Conservation (phyloP, 2,797 vertebrate species). For the Hoplostethus atlanticus region DNA sequence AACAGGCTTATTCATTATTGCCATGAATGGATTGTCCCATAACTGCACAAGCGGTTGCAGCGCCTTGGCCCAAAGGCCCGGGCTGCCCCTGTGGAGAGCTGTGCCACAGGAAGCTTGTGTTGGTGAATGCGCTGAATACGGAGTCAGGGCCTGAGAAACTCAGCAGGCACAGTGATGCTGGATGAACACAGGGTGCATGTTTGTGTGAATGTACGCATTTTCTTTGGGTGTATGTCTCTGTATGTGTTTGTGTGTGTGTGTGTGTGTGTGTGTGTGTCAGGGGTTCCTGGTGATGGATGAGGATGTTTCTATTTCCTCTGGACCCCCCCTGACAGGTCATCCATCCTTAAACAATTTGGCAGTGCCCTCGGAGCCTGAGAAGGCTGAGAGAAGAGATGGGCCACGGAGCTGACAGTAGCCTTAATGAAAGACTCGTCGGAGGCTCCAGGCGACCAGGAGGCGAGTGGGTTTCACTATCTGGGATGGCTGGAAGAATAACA, state of each 20-base stretch:
- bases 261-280: conserved; percentile 27
- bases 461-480: conserved; percentile 57
- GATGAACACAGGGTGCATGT: conserved; percentile 28
- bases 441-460: conserved; percentile 64
- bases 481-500: conserved; percentile 71
- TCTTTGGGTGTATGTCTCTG: conserved; percentile 50
- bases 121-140: conserved; percentile 49
- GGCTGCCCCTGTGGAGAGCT: conserved; percentile 31
- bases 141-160: conserved; percentile 54
- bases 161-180: conserved; percentile 48
- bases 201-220: conserved; percentile 48
- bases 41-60: conserved; percentile 35
- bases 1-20: conserved; percentile 46
- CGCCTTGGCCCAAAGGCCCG: conserved; percentile 43
- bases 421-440: conserved; percentile 82
- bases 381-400: conserved; percentile 66
- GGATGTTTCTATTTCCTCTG: conserved; percentile 83
- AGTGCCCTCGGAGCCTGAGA: conserved; percentile 77
- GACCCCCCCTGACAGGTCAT: conserved; percentile 83
- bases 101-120: conserved; percentile 21
- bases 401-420: conserved; percentile 75
- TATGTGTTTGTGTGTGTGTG: conserved; percentile 54
- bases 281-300: conserved; percentile 85
- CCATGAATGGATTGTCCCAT: conserved; percentile 55
- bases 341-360: conserved; percentile 86